Evolutionary conservation across 2,113 vertebrate species (phyloP), one percentile per base, ranked within the genome.

Genomic region (Sardina pilchardus): DNA sequence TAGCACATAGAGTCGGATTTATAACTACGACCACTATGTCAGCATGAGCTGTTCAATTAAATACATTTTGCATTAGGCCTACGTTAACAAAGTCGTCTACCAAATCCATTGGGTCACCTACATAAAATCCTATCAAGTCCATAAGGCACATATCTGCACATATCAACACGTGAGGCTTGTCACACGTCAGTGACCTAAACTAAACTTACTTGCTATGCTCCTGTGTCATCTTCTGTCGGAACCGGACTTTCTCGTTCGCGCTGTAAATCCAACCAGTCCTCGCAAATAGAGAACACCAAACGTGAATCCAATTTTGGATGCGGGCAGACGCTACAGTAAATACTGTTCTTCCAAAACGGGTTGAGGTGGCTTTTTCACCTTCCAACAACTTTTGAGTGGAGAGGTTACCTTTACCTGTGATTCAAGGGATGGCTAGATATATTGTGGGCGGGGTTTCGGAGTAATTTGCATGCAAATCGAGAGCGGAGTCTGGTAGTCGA

Each of bases 171-270:
- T 17, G 30, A 36, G 63, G 9, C n/a, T 71, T 95, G 95, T 45
- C 63, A 78, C 42, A 84, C 67, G n/a, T 21, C 21, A 14, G 36
- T n/a, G 44, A 19, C 39, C 48, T 56, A 48, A 42, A 81, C 82
- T 1, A 8, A 39, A 94, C 96, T 96, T 91, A 96, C 96, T 95
- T 96, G 94, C 94, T 94, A 93, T 95, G 95, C 82, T 96, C 95
- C 91, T 96, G 95, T 93, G 95, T 94, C 96, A 96, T 96, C 92
- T 93, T 89, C 88, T 94, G 93, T 91, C 92, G 95, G 71, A 78
- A 96, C 96, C 95, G 95, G 96, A 95, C 95, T 90, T 91, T 95
- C 95, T 87, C 93, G 96, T 96, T 94, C 87, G 92, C 92, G 94
- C 92, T 90, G 93, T 90, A 89, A 90, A 90, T 88, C 85, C 85